A percentile compares a stretch with the other conserved stretches of the same genome.
Conservation (phyloP, 2,113 vertebrate genomes). For the Gambusia holbrooki region DNA sequence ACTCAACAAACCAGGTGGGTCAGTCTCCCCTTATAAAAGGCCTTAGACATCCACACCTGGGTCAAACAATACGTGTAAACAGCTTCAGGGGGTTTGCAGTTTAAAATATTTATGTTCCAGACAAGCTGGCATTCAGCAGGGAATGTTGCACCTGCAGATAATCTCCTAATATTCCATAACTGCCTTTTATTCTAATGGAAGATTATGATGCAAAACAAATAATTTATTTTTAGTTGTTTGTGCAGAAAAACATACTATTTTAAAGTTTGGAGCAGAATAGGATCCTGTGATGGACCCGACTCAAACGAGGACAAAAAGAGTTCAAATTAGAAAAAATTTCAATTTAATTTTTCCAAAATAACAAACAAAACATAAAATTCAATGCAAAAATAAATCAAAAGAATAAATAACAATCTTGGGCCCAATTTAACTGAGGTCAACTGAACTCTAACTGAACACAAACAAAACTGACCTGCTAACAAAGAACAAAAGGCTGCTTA, state of each 20-base stretch:
- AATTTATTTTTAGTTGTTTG: background rate
- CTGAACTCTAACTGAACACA: too few species aligned
- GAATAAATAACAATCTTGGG: too few species aligned
- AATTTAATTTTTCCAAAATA: too few species aligned
- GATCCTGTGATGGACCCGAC: too few species aligned
- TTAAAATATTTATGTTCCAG: background rate
- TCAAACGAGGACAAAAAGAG: too few species aligned
- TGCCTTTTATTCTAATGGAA: background rate
- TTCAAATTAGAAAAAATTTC: too few species aligned
- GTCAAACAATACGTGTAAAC: constrained; percentile 42
- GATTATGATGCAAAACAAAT: background rate
- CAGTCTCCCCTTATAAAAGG: constrained; percentile 19
- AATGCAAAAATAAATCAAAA: too few species aligned
- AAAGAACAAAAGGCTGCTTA: too few species aligned
- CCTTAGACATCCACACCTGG: constrained; percentile 5
- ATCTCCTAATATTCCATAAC: background rate
- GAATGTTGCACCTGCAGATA: constrained; percentile 4
- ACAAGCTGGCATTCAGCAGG: constrained; percentile 1
- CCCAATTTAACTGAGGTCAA: too few species aligned
- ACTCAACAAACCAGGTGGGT: constrained; percentile 35
- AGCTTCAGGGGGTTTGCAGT: constrained; percentile 8
- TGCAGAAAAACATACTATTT: background rate
- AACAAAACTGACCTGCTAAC: too few species aligned
- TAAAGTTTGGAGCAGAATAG: background rate
- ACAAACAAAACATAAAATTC: too few species aligned